Conservation (phyloP, 2,113 vertebrate genomes). For the Myotis lucifugus region DNA sequence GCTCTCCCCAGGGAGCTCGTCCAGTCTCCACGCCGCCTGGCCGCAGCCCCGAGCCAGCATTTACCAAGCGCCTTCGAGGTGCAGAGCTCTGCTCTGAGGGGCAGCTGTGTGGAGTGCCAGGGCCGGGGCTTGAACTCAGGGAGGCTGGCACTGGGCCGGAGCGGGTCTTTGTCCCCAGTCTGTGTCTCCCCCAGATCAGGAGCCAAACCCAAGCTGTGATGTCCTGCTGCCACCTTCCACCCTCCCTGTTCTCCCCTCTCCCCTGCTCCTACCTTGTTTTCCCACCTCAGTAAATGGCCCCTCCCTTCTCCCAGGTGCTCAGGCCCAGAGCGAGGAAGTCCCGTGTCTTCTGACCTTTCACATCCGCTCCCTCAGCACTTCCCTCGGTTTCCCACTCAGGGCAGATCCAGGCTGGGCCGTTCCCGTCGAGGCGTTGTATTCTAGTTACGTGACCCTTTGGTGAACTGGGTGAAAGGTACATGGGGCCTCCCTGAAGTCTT, state of each 20-base stretch:
- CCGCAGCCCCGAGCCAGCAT: fast-evolving
- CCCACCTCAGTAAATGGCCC: neutral
- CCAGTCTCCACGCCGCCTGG: fast-evolving
- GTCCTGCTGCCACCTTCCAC: neutral
- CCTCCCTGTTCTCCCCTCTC: neutral
- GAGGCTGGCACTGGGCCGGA: neutral
- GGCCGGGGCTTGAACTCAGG: neutral
- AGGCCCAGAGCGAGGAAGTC: fast-evolving
- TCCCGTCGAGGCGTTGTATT: too few relatives aligned
- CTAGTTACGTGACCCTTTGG: too few relatives aligned
- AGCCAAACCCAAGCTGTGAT: too few relatives aligned
- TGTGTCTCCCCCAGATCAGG: neutral
- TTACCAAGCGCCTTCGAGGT: fast-evolving
- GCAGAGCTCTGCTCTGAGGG: neutral
- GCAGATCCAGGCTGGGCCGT: fast-evolving
- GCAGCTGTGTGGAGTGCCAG: neutral
- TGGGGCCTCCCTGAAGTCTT: too few relatives aligned
- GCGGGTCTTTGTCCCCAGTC: neutral
- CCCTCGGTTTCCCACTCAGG: neutral
- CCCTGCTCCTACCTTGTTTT: neutral
- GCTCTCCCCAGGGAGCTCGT: fast-evolving
- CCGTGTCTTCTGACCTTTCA: neutral
- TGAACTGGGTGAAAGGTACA: too few relatives aligned
- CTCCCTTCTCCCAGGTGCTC: too few relatives aligned
- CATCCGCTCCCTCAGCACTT: neutral